Percentiles rank a stretch among this genome's conserved stretches.
These are phyloP conservation scores for Mohoua ochrocephala DNA, from an alignment of 2,113 vertebrate genomes.

Conservation along the genomic window DNA sequence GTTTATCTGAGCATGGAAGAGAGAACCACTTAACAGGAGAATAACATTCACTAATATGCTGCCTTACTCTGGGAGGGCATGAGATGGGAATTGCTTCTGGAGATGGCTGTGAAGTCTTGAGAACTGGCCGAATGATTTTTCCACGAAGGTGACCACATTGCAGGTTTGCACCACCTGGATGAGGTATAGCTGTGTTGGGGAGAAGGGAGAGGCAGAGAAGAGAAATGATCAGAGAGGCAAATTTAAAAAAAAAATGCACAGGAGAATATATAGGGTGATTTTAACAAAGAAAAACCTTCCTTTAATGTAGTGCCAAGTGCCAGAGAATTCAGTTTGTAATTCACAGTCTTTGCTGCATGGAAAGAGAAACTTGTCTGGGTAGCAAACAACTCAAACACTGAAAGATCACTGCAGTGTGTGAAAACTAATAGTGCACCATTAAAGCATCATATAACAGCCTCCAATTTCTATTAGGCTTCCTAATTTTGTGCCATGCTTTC, in stretches of 20 bases:
- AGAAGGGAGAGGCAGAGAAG: background rate
- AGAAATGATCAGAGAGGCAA: background rate
- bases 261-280: background rate
- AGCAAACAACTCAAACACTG: background rate
- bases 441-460: conserved; percentile 23
- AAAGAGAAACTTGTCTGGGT: conserved; percentile 3
- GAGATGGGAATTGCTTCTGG: conserved; percentile 77
- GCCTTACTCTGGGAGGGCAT: conserved; percentile 82
- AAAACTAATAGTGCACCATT: conserved; percentile 45
- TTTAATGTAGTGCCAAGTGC: conserved; percentile 9
- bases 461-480: conserved; percentile 37
- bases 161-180: conserved; percentile 73
- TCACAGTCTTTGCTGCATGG: background rate
- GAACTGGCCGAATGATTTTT: conserved; percentile 80
- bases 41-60: background rate
- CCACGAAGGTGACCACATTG: conserved; percentile 68
- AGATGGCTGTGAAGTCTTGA: conserved; percentile 79
- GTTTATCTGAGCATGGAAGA: background rate
- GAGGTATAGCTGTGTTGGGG: conserved; percentile 71
- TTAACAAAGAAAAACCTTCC: conserved; percentile 16
- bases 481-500: conserved; percentile 56
- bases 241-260: background rate
- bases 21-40: background rate
- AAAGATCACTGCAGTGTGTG: conserved; percentile 13
- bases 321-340: conserved; percentile 9